Conservation (phyloP, 2,113 vertebrate species). For the Cyphomyrus discorhynchus region DNA sequence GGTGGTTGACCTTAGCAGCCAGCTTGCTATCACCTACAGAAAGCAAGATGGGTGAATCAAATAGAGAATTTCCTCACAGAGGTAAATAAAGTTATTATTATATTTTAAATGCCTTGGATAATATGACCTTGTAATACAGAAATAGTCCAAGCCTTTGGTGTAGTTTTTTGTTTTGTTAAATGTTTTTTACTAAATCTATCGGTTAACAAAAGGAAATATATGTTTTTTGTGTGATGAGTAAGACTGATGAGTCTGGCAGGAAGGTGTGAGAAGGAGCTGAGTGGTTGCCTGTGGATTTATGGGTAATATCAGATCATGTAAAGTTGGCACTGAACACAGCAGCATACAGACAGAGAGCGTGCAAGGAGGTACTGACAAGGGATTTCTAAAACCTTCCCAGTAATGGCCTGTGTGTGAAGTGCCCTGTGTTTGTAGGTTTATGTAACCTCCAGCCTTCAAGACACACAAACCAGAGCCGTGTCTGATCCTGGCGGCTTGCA, state of each 20-base stretch:
- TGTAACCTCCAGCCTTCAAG: conserved; percentile 65
- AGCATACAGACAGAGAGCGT: neutral
- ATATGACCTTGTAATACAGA: neutral
- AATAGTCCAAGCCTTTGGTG: neutral
- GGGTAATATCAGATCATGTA: neutral
- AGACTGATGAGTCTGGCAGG: neutral
- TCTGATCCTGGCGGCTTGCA: conserved; percentile 64
- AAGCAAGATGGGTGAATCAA: no score
- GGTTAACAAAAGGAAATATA: neutral
- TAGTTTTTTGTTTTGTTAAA: neutral
- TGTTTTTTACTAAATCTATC: neutral
- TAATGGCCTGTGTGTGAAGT: conserved; percentile 58
- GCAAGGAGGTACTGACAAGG: conserved; percentile 34
- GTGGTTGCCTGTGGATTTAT: neutral
- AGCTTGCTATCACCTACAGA: no score
- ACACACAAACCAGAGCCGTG: conserved; percentile 38
- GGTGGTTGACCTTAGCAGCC: no score
- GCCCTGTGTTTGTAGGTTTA: conserved; percentile 59
- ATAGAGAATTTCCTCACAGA: neutral
- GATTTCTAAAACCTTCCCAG: conserved; percentile 54
- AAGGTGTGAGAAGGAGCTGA: neutral
- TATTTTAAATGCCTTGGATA: neutral
- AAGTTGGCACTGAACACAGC: neutral
- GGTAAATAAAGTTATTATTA: neutral
- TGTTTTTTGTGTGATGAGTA: neutral